Evolutionary conservation across 2,797 vertebrate genomes (phyloP), one percentile per base, ranked within the genome.

Genomic region (Mus minutoides): DNA sequence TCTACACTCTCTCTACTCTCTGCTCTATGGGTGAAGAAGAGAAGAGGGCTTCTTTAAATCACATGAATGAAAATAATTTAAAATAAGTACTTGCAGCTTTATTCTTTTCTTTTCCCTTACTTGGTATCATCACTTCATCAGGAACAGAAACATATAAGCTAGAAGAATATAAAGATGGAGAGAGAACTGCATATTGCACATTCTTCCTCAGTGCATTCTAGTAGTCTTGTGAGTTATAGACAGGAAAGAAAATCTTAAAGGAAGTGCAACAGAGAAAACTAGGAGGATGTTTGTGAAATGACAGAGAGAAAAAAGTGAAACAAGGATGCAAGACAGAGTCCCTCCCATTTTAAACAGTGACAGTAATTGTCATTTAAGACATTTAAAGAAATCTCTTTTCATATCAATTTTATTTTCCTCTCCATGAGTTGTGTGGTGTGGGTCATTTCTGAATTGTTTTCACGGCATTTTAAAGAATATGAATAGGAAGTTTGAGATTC

Each of bases 41-140:
- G 43, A 85, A 62, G 26, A 16, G 31, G 31, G 11, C 19, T 49
- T 85, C 16, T 24, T 69, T 67, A 69, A 67, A 19, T 69, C n/a
- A 46, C 17, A 14, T 49, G 86, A 91, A 96, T 79, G 58, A 91
- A 86, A 93, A 96, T 7, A 96, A 92, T 88, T 89, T 93, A 22
- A 31, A 73, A 14, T 84, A 89, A 84, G 62, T 71, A 52, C 6
- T 19, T 49, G 21, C 62, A 22, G 58, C 6, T 88, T 94, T 6
- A 56, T 22, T 40, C 11, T 14, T 54, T 9, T 24, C 4, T 73
- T 58, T 37, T 56, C 43, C 56, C 21, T n/a, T 26, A 14, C 17
- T 31, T 37, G 79, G 21, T 34, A 24, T 88, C 37, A 52, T 91
- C 46, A 82, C 52, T 79, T 78, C 29, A 64, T 83, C 34, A 10